Evolutionary conservation across 2,888 invertebrate genomes (phyloP).

Genomic region (Oxycera nigricornis): DNA sequence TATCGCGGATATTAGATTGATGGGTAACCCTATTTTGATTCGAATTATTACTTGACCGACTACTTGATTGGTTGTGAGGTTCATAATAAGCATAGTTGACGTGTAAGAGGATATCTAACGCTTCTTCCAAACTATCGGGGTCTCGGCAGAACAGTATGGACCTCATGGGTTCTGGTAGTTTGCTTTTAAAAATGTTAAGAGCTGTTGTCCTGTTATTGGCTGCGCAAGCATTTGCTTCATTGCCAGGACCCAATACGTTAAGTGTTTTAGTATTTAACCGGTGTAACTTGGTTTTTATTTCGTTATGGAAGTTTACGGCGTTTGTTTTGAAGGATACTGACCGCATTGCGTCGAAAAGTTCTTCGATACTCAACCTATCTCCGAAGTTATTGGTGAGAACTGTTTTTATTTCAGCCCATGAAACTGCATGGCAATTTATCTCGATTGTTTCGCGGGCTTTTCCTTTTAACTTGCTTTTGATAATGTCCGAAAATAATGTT

Average conservation of each 20-base stretch:
- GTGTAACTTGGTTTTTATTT: conserved; percentile 5
- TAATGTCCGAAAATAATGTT: neutral
- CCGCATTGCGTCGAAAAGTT: neutral
- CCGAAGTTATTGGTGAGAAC: conserved; percentile 10
- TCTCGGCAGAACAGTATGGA: neutral
- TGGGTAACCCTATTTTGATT: neutral
- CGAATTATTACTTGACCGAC: neutral
- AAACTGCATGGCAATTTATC: conserved; percentile 4
- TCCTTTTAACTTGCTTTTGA: conserved; percentile 2
- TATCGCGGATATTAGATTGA: neutral
- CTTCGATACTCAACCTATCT: neutral
- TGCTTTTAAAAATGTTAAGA: neutral
- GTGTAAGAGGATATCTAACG: neutral
- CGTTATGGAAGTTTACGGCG: neutral
- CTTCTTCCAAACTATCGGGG: neutral
- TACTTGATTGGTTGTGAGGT: neutral
- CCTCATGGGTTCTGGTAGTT: neutral
- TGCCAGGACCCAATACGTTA: neutral
- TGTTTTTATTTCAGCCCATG: conserved; percentile 16
- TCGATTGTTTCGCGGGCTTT: conserved; percentile 24
- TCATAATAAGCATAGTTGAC: neutral
- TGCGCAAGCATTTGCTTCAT: neutral
- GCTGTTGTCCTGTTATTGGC: neutral
- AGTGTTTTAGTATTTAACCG: neutral
- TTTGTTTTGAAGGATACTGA: conserved; percentile 3